A percentile compares a stretch with the other conserved stretches of the same genome.
Conservation (phyloP, 2,113 vertebrate genomes). For the Glaucomys volans region DNA sequence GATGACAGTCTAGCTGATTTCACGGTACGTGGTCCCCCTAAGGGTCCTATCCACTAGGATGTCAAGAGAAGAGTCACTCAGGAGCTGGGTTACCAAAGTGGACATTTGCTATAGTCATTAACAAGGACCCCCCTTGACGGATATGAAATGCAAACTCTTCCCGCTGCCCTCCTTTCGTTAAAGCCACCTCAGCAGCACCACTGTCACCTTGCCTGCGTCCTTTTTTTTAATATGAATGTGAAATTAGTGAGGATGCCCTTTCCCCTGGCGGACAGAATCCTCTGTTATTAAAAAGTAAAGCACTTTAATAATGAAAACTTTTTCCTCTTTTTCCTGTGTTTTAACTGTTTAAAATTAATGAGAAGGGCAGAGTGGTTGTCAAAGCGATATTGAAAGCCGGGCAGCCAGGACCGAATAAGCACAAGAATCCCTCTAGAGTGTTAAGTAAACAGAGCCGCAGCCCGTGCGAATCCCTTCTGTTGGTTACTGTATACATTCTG, state of each 20-base stretch:
- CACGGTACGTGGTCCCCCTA: conserved; percentile 57
- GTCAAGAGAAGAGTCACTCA: conserved; percentile 70
- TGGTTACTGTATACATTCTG: conserved; percentile 99
- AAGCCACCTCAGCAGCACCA: conserved; percentile 84
- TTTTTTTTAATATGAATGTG: conserved; percentile 91
- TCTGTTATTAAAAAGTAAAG: conserved; percentile 96
- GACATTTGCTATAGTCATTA: conserved; percentile 80
- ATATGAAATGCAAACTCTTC: conserved; percentile 85
- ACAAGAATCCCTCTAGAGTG: conserved; percentile 98
- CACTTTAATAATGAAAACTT: conserved; percentile 99
- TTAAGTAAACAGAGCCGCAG: conserved; percentile 98
- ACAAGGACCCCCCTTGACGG: conserved; percentile 77
- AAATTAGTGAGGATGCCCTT: conserved; percentile 91
- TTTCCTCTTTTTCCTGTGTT: conserved; percentile 90
- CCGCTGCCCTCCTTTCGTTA: conserved; percentile 83
- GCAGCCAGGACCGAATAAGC: conserved; percentile 92
- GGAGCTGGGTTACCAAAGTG: conserved; percentile 76
- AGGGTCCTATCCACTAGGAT: conserved; percentile 65
- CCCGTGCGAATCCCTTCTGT: conserved; percentile 91
- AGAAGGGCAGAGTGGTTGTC: conserved; percentile 95
- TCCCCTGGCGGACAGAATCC: conserved; percentile 91
- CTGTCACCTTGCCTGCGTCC: conserved; percentile 87
- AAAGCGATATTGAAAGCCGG: conserved; percentile 95
- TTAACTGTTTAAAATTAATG: conserved; percentile 97
- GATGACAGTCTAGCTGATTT: conserved; percentile 61